phyloP scores from a whole-genome alignment of 2,888 invertebrate species.

The Cecidostiba fungosa region DNA sequence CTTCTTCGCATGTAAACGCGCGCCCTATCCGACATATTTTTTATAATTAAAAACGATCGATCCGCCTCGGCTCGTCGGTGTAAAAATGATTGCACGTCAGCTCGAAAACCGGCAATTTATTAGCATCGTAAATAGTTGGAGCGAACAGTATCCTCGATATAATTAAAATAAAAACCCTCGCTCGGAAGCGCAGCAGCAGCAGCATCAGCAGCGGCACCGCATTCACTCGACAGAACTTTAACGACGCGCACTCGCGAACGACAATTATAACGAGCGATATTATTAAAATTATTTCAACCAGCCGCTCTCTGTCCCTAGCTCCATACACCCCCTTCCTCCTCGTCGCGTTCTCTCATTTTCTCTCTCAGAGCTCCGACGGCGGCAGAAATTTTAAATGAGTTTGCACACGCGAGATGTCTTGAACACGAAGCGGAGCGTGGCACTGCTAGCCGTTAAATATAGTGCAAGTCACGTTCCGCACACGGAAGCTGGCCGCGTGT shows the following conservation, averaged over 20 bases:
- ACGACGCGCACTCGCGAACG: slow-evolving; percentile 37
- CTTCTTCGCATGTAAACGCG: neutral
- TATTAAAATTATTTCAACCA: slow-evolving; percentile 55
- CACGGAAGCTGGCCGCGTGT: slow-evolving; percentile 60
- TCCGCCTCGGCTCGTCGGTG: no score
- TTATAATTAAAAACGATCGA: neutral
- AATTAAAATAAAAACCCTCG: slow-evolving; percentile 50
- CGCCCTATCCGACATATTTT: no score
- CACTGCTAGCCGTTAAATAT: slow-evolving; percentile 52
- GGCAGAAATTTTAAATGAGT: slow-evolving; percentile 62
- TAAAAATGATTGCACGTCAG: no score
- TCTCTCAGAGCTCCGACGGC: neutral
- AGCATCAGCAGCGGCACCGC: neutral
- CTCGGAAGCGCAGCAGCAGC: neutral
- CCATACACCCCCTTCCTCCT: neutral
- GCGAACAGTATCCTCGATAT: slow-evolving; percentile 23
- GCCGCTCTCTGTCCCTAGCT: slow-evolving; percentile 26
- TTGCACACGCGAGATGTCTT: slow-evolving; percentile 61
- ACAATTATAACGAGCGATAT: slow-evolving; percentile 60
- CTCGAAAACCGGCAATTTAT: slow-evolving; percentile 13
- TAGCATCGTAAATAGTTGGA: slow-evolving; percentile 5
- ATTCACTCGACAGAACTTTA: slow-evolving; percentile 33
- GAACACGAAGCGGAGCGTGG: slow-evolving; percentile 46
- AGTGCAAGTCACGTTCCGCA: slow-evolving; percentile 61
- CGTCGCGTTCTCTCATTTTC: slow-evolving; percentile 33